A percentile compares a stretch with the other conserved stretches of the same genome.
phyloP scores from a whole-genome alignment of 1,140 invertebrate species.

The Caerostris darwini region DNA sequence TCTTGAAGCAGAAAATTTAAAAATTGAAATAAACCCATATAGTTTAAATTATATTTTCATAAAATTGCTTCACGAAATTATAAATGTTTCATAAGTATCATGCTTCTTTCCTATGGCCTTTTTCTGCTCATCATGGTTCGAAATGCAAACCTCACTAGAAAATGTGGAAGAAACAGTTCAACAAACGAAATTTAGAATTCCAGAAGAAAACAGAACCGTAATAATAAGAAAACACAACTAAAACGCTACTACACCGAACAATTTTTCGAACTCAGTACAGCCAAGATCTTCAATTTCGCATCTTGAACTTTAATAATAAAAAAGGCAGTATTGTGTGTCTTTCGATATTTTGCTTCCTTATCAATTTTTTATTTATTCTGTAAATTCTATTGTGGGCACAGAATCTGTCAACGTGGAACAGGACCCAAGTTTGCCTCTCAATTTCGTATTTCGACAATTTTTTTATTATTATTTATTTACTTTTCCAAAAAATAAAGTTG shows the following conservation, averaged over 20 bases:
- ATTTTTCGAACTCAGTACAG: slow-evolving; percentile 6
- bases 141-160: too few relatives aligned
- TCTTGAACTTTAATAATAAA: neutral
- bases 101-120: too few relatives aligned
- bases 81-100: too few relatives aligned
- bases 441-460: slow-evolving; percentile 18
- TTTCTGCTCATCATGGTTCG: too few relatives aligned
- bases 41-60: too few relatives aligned
- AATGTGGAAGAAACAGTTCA: too few relatives aligned
- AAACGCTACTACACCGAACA: neutral
- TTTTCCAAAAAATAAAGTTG: neutral
- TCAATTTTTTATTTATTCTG: slow-evolving; percentile 51
- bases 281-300: slow-evolving; percentile 33
- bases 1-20: too few relatives aligned
- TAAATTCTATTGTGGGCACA: slow-evolving; percentile 62
- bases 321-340: neutral
- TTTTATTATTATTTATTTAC: neutral
- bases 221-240: neutral
- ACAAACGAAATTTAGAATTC: neutral
- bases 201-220: neutral
- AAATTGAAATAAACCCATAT: too few relatives aligned
- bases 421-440: slow-evolving; percentile 50
- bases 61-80: too few relatives aligned
- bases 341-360: slow-evolving; percentile 15
- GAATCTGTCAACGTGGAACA: slow-evolving; percentile 48